These are phyloP conservation scores for Phasianus colchicus DNA, from an alignment of 2,113 vertebrate genomes.

Conservation along the genomic window DNA sequence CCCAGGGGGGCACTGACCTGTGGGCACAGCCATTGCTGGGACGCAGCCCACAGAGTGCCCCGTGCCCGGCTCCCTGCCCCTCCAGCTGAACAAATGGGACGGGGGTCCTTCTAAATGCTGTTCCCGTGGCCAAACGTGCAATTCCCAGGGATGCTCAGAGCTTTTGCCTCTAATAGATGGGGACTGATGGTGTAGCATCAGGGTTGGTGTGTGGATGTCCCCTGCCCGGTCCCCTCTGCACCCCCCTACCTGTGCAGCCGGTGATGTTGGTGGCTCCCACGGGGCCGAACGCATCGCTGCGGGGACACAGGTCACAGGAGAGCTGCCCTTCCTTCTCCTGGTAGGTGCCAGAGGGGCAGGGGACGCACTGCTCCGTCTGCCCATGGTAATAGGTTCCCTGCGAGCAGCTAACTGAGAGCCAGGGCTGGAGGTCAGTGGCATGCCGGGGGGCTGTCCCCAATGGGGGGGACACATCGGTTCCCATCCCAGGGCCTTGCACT, in stretches of 20 bases:
- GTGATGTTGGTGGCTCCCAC: constrained; percentile 91
- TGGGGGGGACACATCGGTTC: background rate
- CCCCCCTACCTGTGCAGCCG: constrained; percentile 87
- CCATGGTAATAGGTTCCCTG: constrained; percentile 96
- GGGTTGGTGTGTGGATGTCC: background rate
- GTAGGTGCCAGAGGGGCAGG: constrained; percentile 94
- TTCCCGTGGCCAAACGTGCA: background rate
- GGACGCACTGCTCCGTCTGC: constrained; percentile 93
- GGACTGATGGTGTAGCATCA: background rate
- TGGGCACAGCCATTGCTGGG: background rate
- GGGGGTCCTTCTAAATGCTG: background rate
- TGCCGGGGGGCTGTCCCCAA: constrained; percentile 7
- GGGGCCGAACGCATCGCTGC: constrained; percentile 91
- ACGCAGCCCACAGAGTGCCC: background rate
- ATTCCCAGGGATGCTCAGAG: background rate
- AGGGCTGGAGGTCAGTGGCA: constrained; percentile 72
- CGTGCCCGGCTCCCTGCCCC: background rate
- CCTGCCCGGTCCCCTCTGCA: accelerated
- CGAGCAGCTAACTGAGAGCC: constrained; percentile 95
- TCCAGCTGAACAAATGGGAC: background rate
- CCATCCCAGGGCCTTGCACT: background rate
- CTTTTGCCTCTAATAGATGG: background rate
- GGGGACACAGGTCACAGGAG: constrained; percentile 96
- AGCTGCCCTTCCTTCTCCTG: constrained; percentile 98
- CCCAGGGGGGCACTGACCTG: constrained; percentile 93